phyloP scores from a whole-genome alignment of 2,888 invertebrate genomes.

The Abrostola triplasia region DNA sequence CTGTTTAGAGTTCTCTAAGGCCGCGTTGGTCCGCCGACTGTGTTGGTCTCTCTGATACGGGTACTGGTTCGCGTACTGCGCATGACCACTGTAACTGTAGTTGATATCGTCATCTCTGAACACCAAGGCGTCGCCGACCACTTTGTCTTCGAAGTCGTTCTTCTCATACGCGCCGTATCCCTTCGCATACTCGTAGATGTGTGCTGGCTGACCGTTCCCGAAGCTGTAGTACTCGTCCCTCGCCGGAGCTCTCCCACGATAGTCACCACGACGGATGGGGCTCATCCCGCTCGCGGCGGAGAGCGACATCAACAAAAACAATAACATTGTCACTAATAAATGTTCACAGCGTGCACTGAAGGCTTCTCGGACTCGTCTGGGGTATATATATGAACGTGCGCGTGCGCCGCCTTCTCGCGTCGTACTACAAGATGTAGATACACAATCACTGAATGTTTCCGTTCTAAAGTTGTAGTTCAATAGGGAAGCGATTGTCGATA shows the following conservation, averaged over 20 bases:
- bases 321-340: neutral
- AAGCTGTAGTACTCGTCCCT: neutral
- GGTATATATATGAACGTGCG: conserved; percentile 22
- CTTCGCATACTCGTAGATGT: conserved; percentile 19
- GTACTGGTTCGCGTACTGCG: conserved; percentile 12
- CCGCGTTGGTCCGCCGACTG: conserved; percentile 7
- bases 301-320: neutral
- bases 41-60: conserved; percentile 18
- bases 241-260: conserved; percentile 15
- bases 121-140: conserved; percentile 8
- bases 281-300: conserved; percentile 8
- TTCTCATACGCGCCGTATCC: conserved; percentile 14
- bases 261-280: neutral
- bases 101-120: neutral
- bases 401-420: conserved; percentile 20
- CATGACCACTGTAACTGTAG: conserved; percentile 17
- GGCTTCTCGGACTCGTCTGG: neutral
- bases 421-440: conserved; percentile 33
- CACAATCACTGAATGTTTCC: conserved; percentile 10
- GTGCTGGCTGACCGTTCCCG: conserved; percentile 10
- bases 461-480: conserved; percentile 1
- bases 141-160: conserved; percentile 19
- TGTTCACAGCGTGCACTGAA: neutral
- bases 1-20: neutral
- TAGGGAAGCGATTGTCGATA: conserved; percentile 20